Percentiles rank a stretch among this genome's conserved stretches.
Conservation (phyloP, 1,140 invertebrate genomes). For the Drosophila pseudoobscura region DNA sequence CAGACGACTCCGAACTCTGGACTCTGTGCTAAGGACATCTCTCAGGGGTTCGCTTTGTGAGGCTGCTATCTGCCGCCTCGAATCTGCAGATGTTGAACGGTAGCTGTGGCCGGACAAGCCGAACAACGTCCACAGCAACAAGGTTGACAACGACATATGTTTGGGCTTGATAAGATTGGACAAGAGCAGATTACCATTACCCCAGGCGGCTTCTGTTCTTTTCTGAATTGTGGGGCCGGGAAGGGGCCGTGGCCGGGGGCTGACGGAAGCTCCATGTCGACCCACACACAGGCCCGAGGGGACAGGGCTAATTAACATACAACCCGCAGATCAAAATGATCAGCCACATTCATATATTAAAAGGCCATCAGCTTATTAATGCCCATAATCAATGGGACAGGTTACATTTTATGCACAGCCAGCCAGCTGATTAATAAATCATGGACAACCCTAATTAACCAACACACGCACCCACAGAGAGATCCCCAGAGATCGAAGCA, state of each 20-base stretch:
- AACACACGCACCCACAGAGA: slow-evolving; percentile 20
- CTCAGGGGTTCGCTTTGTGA: slow-evolving; percentile 30
- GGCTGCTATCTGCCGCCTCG: slow-evolving; percentile 58
- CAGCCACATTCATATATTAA: slow-evolving; percentile 60
- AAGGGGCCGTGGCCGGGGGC: slow-evolving; percentile 1
- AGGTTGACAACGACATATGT: slow-evolving; percentile 60
- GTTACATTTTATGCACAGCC: slow-evolving; percentile 32
- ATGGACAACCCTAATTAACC: slow-evolving; percentile 76
- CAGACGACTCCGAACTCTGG: slow-evolving; percentile 24
- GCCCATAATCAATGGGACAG: slow-evolving; percentile 60
- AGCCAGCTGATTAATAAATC: slow-evolving; percentile 70
- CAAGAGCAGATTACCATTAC: slow-evolving; percentile 8
- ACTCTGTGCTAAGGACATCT: slow-evolving; percentile 20
- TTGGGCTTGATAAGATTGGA: slow-evolving; percentile 59
- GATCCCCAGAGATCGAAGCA: slow-evolving; percentile 4
- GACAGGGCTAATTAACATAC: slow-evolving; percentile 58
- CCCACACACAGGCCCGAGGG: neutral
- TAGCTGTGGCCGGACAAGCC: slow-evolving; percentile 62
- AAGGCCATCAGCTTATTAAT: slow-evolving; percentile 69
- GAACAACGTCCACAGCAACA: neutral
- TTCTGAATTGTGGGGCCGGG: slow-evolving; percentile 5
- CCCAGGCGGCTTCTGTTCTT: slow-evolving; percentile 2
- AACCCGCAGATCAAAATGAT: slow-evolving; percentile 19
- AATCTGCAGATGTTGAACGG: slow-evolving; percentile 52
- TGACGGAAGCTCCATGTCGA: slow-evolving; percentile 29